These are phyloP conservation scores for Galagoides demidoff DNA, from an alignment of 2,797 vertebrate species.

Conservation along the genomic window DNA sequence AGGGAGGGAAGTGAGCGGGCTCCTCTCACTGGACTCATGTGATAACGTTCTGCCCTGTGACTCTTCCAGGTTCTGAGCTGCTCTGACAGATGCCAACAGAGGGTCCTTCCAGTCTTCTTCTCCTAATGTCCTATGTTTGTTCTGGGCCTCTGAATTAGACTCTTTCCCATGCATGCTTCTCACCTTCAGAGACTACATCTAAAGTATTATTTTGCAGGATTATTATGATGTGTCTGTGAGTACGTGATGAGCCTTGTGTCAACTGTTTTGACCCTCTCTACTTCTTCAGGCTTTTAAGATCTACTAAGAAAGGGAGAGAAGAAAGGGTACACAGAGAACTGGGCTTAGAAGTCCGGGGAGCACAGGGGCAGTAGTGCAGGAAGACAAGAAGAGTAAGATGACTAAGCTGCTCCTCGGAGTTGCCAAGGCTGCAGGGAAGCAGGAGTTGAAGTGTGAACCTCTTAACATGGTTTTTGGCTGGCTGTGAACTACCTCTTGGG, in stretches of 20 bases:
- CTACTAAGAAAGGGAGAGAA: conserved; percentile 41
- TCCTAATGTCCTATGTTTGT: neutral
- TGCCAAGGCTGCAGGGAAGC: neutral
- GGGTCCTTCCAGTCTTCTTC: conserved; percentile 20
- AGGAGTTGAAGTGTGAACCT: neutral
- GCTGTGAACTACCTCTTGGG: neutral
- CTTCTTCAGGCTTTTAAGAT: conserved; percentile 17
- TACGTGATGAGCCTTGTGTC: conserved; percentile 28
- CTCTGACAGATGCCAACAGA: conserved; percentile 39
- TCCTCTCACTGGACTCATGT: conserved; percentile 53
- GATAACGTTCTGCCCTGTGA: conserved; percentile 20
- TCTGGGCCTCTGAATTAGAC: conserved; percentile 69
- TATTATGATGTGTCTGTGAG: conserved; percentile 34
- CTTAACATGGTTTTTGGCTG: neutral
- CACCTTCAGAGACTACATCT: neutral
- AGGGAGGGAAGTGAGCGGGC: neutral
- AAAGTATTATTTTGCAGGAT: conserved; percentile 48
- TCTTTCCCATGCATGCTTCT: conserved; percentile 36
- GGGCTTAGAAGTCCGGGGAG: neutral
- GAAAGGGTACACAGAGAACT: neutral
- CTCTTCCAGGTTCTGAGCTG: conserved; percentile 48
- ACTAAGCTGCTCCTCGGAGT: neutral
- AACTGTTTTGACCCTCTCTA: neutral
- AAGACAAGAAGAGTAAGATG: neutral
- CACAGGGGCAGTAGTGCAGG: neutral